These are phyloP conservation scores for Pseudorhiza aurosa DNA, from an alignment of 30 jellyfish, hydroid and myxozoan species.

Conservation along the genomic window DNA sequence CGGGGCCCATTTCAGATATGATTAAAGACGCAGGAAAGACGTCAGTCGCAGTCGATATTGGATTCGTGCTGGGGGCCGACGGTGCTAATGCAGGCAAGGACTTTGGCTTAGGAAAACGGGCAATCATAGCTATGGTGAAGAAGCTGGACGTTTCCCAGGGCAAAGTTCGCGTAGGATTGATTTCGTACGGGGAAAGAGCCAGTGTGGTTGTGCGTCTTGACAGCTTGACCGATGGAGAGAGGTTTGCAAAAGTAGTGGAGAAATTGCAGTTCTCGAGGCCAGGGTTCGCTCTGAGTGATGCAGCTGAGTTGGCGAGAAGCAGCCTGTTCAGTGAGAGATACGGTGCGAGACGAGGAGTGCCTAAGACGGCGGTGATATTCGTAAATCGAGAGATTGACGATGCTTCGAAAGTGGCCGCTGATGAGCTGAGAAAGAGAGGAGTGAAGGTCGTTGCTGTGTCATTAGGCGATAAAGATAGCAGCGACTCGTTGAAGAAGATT, in stretches of 20 bases:
- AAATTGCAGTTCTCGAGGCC: not conserved
- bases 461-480: slow-evolving; percentile 1
- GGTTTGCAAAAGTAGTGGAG: not conserved
- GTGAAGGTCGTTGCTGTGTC: slow-evolving; percentile 39
- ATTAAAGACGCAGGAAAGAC: not conserved
- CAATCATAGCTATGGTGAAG: slow-evolving; percentile 21
- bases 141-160: slow-evolving; percentile 11
- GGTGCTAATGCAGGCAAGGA: slow-evolving; percentile 46
- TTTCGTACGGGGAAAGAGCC: slow-evolving; percentile 32
- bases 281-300: slow-evolving; percentile 20
- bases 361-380: slow-evolving; percentile 17
- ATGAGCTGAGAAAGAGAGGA: not conserved
- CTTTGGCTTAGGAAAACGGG: slow-evolving; percentile 37
- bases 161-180: slow-evolving; percentile 31
- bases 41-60: slow-evolving; percentile 43
- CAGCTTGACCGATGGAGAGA: not conserved
- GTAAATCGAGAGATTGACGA: slow-evolving; percentile 20
- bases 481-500: not conserved
- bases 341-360: slow-evolving; percentile 38
- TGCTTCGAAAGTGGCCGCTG: slow-evolving; percentile 18
- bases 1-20: not conserved
- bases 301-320: slow-evolving; percentile 10
- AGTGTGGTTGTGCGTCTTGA: slow-evolving; percentile 12
- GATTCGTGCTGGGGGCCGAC: slow-evolving; percentile 55
- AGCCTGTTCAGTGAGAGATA: not conserved